These are phyloP conservation scores for Drosophila seguyi DNA, from an alignment of 1,140 invertebrate genomes.

Conservation along the genomic window DNA sequence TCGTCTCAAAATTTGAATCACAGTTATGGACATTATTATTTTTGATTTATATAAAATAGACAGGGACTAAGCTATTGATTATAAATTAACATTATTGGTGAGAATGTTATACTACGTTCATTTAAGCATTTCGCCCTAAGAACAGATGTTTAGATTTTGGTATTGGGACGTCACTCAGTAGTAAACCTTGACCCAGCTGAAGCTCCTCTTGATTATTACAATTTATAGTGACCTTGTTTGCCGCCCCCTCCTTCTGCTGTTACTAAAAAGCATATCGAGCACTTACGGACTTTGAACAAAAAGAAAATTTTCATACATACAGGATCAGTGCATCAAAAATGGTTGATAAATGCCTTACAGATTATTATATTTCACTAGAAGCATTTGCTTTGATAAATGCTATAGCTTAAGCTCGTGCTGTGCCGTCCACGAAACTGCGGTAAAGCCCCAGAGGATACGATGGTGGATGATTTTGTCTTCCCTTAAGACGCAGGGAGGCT, in stretches of 20 bases:
- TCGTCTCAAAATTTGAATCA: too few relatives aligned
- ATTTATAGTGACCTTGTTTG: conserved; percentile 5
- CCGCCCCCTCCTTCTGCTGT: neutral
- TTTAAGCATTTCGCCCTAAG: neutral
- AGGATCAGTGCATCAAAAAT: conserved; percentile 1
- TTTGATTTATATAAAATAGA: neutral
- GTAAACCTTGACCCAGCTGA: conserved; percentile 9
- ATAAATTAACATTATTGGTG: neutral
- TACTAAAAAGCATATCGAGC: neutral
- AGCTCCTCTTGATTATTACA: neutral
- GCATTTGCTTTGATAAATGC: neutral
- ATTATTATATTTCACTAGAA: neutral
- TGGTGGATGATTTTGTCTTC: conserved; percentile 11
- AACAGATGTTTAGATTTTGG: neutral
- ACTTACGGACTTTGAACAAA: too few relatives aligned
- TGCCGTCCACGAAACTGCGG: neutral
- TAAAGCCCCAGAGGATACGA: neutral
- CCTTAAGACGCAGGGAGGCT: neutral
- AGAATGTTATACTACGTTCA: neutral
- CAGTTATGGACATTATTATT: neutral
- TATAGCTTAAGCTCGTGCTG: neutral
- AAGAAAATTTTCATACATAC: neutral
- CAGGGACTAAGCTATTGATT: neutral
- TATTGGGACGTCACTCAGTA: neutral
- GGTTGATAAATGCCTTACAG: neutral